Percentiles rank a stretch among this genome's conserved stretches.
These are phyloP conservation scores for Eupithecia tripunctaria DNA, from an alignment of 2,888 invertebrate species.

Conservation along the genomic window DNA sequence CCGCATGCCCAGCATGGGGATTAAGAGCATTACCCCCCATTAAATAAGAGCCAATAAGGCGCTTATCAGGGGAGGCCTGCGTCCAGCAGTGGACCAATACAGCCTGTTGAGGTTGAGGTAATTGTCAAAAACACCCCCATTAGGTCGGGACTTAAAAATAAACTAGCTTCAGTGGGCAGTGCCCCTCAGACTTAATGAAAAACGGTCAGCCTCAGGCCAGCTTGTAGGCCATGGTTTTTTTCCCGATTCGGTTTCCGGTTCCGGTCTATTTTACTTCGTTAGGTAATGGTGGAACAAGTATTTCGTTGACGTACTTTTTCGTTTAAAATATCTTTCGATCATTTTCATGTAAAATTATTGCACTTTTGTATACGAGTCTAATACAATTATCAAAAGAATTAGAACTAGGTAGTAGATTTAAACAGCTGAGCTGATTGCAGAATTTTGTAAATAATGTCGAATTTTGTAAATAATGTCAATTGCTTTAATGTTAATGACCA, in stretches of 20 bases:
- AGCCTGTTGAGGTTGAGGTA: too few relatives aligned
- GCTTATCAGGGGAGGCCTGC: too few relatives aligned
- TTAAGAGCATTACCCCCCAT: too few relatives aligned
- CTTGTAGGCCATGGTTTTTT: neutral
- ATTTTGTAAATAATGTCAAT: too few relatives aligned
- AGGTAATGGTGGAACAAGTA: neutral
- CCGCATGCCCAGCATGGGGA: too few relatives aligned
- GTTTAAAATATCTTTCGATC: neutral
- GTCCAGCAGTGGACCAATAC: too few relatives aligned
- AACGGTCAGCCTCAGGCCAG: conserved; percentile 4
- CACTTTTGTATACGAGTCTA: neutral
- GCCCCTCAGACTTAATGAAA: neutral
- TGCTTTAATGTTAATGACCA: too few relatives aligned
- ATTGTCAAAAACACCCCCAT: neutral
- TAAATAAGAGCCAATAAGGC: too few relatives aligned
- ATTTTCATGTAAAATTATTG: neutral
- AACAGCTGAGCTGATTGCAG: too few relatives aligned
- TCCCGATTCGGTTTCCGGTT: neutral
- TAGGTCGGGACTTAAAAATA: neutral
- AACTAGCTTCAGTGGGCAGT: neutral
- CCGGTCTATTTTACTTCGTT: neutral
- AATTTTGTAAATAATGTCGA: too few relatives aligned
- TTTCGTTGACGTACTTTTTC: neutral
- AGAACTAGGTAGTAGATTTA: too few relatives aligned
- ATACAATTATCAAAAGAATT: too few relatives aligned